Base-by-base conservation (phyloP, 1,140 invertebrate species). In the Metaphire vulgaris region DNA sequence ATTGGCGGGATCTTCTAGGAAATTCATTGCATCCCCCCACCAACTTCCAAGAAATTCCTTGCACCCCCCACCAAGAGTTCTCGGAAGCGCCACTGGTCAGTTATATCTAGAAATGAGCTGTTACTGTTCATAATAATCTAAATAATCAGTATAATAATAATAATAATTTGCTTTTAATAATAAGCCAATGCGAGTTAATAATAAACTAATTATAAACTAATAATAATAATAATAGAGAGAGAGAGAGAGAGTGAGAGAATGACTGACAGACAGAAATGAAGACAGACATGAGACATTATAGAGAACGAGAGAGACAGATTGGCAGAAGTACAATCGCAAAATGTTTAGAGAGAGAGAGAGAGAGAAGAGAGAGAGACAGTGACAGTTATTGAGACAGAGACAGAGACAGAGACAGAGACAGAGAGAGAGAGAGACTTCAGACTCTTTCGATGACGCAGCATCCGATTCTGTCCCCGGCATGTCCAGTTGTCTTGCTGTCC, bases 231-330 rank as follows among this genome's bases (percentile, higher is more conserved):
- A n/a, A 71, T 69, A 64, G 76, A 76, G 74, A 66, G 66, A 69
- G 74, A 78, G 74, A 76, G 70, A 76, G 74, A 76, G 74, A 78
- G 30, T 30, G 74, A 78, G 74, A 75, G 34, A 69, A 14, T 76
- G 71, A 66, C 74, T 76, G 70, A 68, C 32, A 66, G 74, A 69
- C 33, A 76, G 74, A 69, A 66, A 76, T 32, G 66, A 70, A 64
- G 76, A 76, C 69, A 66, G 66, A 69, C 69, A 78, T 69, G 41
- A 56, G 41, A 56, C 41, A 56, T n/a, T n/a, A n/a, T 56, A 56
- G 41, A 56, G 41, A 56, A 6, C 6, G 41, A 56, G 41, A 56
- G 6, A 56, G 41, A 56, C 41, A 56, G 41, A 56, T 21, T 12
- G 41, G 21, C 41, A 56, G 41, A 56, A 6, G 21, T 6, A 56